Evolutionary conservation across 2,113 vertebrate genomes (phyloP).

Genomic region (Centropus unirufus): DNA sequence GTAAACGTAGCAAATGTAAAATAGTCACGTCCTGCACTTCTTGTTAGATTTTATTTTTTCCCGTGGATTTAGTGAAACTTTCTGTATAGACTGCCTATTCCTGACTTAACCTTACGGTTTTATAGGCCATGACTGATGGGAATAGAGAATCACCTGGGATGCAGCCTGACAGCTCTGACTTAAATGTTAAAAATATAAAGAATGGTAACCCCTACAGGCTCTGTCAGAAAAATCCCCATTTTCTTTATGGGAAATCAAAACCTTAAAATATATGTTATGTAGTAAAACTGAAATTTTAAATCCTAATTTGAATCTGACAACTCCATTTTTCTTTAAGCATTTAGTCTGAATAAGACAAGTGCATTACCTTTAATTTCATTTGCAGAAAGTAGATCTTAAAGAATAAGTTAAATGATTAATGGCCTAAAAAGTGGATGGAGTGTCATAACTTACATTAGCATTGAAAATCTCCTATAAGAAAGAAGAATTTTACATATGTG

Average conservation of each 20-base stretch:
- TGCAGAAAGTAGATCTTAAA: constrained; percentile 68
- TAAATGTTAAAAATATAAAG: constrained; percentile 63
- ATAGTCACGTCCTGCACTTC: not conserved
- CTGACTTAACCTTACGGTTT: constrained; percentile 51
- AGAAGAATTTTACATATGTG: constrained; percentile 69
- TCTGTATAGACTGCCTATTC: not conserved
- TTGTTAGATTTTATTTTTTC: not conserved
- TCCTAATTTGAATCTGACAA: constrained; percentile 67
- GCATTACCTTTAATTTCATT: constrained; percentile 71
- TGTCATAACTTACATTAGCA: constrained; percentile 73
- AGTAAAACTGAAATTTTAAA: constrained; percentile 67
- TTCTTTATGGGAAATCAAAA: constrained; percentile 67
- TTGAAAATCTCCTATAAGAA: constrained; percentile 71
- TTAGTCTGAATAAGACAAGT: constrained; percentile 61
- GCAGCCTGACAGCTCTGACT: constrained; percentile 56
- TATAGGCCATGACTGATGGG: constrained; percentile 2
- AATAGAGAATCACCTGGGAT: constrained; percentile 48
- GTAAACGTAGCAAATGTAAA: not conserved
- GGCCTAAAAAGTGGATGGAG: constrained; percentile 60
- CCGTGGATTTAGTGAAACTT: not conserved
- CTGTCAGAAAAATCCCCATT: constrained; percentile 62
- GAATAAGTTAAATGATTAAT: constrained; percentile 74
- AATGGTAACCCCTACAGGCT: constrained; percentile 46
- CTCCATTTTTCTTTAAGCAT: constrained; percentile 71
- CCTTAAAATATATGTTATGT: constrained; percentile 43